Conservation (phyloP, 2,888 invertebrate species). For the Branchellion lobata region DNA sequence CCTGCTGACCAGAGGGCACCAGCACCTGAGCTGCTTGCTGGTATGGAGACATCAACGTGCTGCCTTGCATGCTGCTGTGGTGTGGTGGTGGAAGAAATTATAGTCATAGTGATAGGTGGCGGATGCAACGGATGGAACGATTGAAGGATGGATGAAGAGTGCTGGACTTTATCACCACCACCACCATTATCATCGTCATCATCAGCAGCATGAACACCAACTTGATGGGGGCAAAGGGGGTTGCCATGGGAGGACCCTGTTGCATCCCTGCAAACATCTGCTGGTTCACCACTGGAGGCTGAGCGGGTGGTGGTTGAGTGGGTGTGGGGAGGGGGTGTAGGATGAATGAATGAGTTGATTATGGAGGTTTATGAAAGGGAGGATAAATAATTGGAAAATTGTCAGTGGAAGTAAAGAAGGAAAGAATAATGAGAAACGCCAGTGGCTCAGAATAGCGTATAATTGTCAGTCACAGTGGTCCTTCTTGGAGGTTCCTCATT, state of each 20-base stretch:
- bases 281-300: slow-evolving; percentile 26
- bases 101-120: too few relatives aligned
- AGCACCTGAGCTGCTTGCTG: not conserved
- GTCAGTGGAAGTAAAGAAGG: too few relatives aligned
- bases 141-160: too few relatives aligned
- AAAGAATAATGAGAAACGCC: not conserved
- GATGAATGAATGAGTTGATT: not conserved
- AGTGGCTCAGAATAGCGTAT: slow-evolving; percentile 32
- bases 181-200: too few relatives aligned
- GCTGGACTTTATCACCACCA: too few relatives aligned
- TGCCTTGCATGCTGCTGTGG: not conserved
- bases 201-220: too few relatives aligned
- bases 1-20: not conserved
- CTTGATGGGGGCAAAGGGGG: slow-evolving; percentile 36
- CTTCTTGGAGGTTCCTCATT: not conserved
- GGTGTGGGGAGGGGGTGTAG: not conserved
- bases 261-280: slow-evolving; percentile 2
- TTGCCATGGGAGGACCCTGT: slow-evolving; percentile 3
- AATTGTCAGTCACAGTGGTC: not conserved
- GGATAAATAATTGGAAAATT: not conserved
- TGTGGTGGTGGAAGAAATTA: not conserved
- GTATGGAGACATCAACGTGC: slow-evolving; percentile 9
- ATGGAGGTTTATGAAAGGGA: too few relatives aligned
- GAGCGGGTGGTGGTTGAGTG: not conserved
- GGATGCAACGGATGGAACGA: too few relatives aligned